Evolutionary conservation across 2,113 vertebrate species (phyloP).

Genomic region (Lanius collurio): DNA sequence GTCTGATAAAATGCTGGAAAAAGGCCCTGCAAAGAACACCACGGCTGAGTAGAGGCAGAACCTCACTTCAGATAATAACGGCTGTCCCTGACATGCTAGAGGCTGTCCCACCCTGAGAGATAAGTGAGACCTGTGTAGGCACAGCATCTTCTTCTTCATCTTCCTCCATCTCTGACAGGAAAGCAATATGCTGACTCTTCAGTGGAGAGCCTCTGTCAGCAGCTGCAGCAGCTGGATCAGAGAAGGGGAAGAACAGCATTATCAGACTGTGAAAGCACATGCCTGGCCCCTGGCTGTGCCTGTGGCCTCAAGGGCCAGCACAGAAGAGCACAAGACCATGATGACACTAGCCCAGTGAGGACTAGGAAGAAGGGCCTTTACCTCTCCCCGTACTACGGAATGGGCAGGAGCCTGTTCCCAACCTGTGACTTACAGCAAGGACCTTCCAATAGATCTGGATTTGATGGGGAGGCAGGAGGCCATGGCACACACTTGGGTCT

Average conservation of each 20-base stretch:
- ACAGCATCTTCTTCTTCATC: constrained; percentile 44
- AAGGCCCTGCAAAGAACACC: neutral
- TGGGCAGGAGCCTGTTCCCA: neutral
- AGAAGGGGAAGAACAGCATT: neutral
- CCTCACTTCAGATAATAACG: neutral
- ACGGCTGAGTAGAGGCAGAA: neutral
- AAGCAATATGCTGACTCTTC: constrained; percentile 59
- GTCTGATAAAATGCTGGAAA: neutral
- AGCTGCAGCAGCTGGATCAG: constrained; percentile 55
- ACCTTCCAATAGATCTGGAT: neutral
- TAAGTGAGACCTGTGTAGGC: constrained; percentile 66
- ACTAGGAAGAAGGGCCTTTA: neutral
- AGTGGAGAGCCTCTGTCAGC: constrained; percentile 42
- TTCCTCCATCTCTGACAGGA: constrained; percentile 69
- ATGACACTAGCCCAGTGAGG: neutral
- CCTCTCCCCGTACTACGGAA: neutral
- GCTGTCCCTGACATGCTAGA: neutral
- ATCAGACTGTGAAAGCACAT: neutral
- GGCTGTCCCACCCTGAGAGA: constrained; percentile 67
- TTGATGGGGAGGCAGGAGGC: neutral
- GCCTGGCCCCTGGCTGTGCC: neutral
- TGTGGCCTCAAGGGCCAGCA: neutral
- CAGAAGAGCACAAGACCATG: neutral
- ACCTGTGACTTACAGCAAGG: neutral
- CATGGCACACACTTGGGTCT: neutral